Conservation (phyloP, 2,888 invertebrate genomes). For the Conchocele bisecta region DNA sequence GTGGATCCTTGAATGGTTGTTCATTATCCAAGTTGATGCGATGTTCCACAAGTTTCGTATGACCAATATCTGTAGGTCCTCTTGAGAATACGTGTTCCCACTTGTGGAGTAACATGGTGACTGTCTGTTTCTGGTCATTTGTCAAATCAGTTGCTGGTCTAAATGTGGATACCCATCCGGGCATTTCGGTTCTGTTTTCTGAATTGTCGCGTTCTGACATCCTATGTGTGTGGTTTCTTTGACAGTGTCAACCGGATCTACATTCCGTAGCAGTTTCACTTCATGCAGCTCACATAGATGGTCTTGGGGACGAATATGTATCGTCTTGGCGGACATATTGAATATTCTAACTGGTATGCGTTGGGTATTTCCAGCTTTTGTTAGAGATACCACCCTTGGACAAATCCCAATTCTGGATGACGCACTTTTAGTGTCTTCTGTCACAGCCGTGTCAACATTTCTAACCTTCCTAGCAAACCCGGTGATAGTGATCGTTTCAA, state of each 20-base stretch:
- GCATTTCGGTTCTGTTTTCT: no score
- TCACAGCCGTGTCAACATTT: slow-evolving; percentile 4
- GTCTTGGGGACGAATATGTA: slow-evolving; percentile 1
- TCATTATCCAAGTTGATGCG: no score
- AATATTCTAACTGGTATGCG: slow-evolving; percentile 15
- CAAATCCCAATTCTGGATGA: slow-evolving; percentile 3
- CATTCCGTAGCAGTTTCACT: slow-evolving; percentile 5
- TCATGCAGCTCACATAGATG: slow-evolving; percentile 16
- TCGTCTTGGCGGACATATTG: slow-evolving; percentile 17
- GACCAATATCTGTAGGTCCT: no score
- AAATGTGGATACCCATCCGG: no score
- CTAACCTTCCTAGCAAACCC: slow-evolving; percentile 1
- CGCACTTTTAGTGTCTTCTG: not conserved
- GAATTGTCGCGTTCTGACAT: no score
- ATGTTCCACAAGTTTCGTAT: no score
- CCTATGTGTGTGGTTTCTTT: no score
- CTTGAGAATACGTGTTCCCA: no score
- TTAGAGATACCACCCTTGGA: slow-evolving; percentile 13
- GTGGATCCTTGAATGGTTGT: no score
- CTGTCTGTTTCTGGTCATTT: no score
- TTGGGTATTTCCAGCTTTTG: slow-evolving; percentile 13
- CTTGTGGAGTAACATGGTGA: no score
- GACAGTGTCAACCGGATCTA: not conserved
- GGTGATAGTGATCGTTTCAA: slow-evolving; percentile 8
- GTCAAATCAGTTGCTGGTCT: no score